Conservation (phyloP, 2,797 vertebrate species). For the Gymnothorax reevesii region DNA sequence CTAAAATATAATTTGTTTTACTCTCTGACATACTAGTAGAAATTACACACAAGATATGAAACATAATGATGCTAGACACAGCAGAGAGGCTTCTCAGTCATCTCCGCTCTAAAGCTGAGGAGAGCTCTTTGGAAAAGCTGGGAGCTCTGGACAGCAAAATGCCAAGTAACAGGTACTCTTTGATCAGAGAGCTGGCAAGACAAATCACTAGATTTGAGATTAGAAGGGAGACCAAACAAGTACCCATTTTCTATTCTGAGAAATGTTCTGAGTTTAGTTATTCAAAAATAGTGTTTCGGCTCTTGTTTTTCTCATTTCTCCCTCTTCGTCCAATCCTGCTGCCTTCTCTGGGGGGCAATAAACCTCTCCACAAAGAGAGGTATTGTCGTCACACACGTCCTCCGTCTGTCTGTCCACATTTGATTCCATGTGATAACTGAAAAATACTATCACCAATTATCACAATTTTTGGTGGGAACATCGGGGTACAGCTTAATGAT, state of each 20-base stretch:
- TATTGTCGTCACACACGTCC: too few species aligned
- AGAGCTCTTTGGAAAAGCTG: background rate
- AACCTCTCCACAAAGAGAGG: background rate
- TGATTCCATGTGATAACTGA: too few species aligned
- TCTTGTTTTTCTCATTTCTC: background rate
- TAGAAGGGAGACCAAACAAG: background rate
- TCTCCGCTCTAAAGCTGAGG: background rate
- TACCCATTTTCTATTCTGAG: background rate
- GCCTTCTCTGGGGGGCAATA: background rate
- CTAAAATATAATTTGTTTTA: background rate
- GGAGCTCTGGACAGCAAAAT: background rate
- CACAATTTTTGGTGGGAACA: too few species aligned
- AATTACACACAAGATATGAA: background rate
- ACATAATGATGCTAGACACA: background rate
- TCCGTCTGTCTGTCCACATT: too few species aligned
- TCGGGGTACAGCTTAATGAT: too few species aligned
- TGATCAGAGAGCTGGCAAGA: background rate
- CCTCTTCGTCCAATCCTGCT: background rate
- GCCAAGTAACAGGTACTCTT: background rate
- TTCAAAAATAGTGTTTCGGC: background rate
- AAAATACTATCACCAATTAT: too few species aligned
- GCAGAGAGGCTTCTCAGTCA: background rate
- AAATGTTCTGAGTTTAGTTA: background rate
- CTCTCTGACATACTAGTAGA: background rate
- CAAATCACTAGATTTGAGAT: background rate